Percentiles rank a stretch among this genome's conserved stretches.
Evolutionary conservation across 2,797 vertebrate genomes (phyloP).

Genomic region (Pseudomugil gertrudae): DNA sequence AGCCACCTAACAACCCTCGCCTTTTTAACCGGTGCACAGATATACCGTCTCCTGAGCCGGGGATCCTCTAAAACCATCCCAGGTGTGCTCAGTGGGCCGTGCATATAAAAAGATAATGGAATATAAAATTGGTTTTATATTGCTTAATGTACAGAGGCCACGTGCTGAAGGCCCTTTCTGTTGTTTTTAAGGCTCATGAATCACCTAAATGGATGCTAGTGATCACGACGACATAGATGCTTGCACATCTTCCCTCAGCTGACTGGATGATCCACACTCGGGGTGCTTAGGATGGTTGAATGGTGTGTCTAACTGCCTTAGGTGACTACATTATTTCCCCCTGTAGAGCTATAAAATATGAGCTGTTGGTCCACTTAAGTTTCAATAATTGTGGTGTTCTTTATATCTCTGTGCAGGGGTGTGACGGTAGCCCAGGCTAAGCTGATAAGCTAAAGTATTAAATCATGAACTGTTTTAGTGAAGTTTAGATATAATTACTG

Average conservation of each 20-base stretch:
- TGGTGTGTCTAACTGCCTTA: slow-evolving; percentile 29
- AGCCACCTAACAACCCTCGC: slow-evolving; percentile 19
- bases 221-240: slow-evolving; percentile 58
- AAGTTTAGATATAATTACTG: no score
- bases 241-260: slow-evolving; percentile 54
- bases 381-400: neutral
- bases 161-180: slow-evolving; percentile 34
- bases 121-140: slow-evolving; percentile 76
- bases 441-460: no score
- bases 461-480: no score
- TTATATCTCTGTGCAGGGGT: neutral
- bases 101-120: slow-evolving; percentile 73
- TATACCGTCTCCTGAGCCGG: slow-evolving; percentile 55
- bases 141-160: slow-evolving; percentile 41
- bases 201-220: slow-evolving; percentile 59
- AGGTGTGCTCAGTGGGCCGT: slow-evolving; percentile 37
- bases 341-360: slow-evolving; percentile 45
- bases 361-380: slow-evolving; percentile 20
- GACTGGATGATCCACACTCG: slow-evolving; percentile 24
- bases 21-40: slow-evolving; percentile 41
- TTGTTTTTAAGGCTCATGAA: slow-evolving; percentile 78
- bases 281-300: slow-evolving; percentile 41
- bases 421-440: no score
- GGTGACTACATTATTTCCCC: slow-evolving; percentile 55
- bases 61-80: slow-evolving; percentile 50